phyloP scores from a whole-genome alignment of 2,888 invertebrate genomes.

The Leuctra nigra region DNA sequence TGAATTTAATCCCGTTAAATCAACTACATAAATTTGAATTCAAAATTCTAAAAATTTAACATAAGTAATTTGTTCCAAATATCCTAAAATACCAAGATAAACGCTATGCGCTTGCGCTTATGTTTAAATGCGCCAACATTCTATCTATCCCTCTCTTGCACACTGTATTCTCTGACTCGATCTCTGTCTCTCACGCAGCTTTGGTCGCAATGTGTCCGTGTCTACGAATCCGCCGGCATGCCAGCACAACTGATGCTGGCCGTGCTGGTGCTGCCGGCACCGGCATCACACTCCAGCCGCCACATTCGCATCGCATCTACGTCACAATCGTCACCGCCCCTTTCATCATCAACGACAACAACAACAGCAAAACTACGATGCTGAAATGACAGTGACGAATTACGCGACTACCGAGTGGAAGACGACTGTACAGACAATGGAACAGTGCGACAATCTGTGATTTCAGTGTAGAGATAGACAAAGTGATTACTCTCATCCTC shows the following conservation, averaged over 20 bases:
- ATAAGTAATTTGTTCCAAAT: background rate
- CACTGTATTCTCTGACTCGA: background rate
- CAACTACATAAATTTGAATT: background rate
- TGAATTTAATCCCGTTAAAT: background rate
- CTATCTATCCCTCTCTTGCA: background rate
- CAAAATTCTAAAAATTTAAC: background rate
- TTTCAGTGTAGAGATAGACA: too few relatives aligned
- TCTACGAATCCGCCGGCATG: background rate
- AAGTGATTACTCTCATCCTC: too few relatives aligned
- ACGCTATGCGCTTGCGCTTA: background rate
- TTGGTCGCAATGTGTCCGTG: slow-evolving; percentile 23
- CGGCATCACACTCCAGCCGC: background rate
- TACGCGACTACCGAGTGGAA: background rate
- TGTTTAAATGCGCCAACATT: background rate
- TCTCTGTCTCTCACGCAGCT: slow-evolving; percentile 15
- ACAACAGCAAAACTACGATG: slow-evolving; percentile 12
- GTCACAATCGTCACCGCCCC: background rate
- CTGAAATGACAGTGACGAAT: background rate
- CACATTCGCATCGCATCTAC: background rate
- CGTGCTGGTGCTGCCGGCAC: slow-evolving; percentile 14
- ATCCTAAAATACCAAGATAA: background rate
- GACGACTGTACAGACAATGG: background rate
- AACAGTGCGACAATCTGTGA: slow-evolving; percentile 10
- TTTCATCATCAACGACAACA: background rate
- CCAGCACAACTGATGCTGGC: slow-evolving; percentile 25